A percentile compares a stretch with the other conserved stretches of the same genome.
phyloP scores from a whole-genome alignment of 2,888 invertebrate species.

The Rotaria socialis region DNA sequence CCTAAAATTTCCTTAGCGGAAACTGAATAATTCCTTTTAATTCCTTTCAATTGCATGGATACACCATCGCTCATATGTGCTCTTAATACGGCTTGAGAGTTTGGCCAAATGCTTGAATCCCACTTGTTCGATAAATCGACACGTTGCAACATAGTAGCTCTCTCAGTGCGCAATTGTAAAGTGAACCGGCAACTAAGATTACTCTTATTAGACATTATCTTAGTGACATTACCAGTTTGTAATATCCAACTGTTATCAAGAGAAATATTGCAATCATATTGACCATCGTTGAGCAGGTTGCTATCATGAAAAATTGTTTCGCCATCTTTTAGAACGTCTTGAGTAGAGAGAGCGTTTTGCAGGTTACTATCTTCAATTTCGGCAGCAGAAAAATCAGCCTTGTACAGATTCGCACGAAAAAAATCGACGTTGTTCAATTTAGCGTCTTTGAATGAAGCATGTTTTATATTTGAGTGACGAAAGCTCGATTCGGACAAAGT shows the following conservation, averaged over 20 bases:
- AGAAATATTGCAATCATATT: neutral
- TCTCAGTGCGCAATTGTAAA: neutral
- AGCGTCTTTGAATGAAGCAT: neutral
- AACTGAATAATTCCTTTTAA: too few species aligned
- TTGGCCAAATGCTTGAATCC: neutral
- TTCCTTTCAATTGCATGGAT: neutral
- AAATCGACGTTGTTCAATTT: neutral
- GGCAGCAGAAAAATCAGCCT: neutral
- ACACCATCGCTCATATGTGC: neutral
- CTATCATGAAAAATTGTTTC: neutral
- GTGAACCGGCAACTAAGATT: neutral
- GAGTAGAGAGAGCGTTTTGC: neutral
- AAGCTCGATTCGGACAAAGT: neutral
- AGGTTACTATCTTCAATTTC: neutral
- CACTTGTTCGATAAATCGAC: neutral
- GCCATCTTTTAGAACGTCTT: neutral
- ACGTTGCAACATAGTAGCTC: neutral
- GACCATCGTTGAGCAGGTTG: neutral
- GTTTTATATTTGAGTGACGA: neutral
- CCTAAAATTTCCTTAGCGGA: too few species aligned
- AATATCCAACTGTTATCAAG: neutral
- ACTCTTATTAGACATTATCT: neutral
- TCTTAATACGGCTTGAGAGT: neutral
- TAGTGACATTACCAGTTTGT: neutral
- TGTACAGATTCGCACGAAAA: neutral